Evolutionary conservation across 1,140 invertebrate genomes (phyloP), one percentile per base, ranked within the genome.

Genomic region (Drosophila nikananu): DNA sequence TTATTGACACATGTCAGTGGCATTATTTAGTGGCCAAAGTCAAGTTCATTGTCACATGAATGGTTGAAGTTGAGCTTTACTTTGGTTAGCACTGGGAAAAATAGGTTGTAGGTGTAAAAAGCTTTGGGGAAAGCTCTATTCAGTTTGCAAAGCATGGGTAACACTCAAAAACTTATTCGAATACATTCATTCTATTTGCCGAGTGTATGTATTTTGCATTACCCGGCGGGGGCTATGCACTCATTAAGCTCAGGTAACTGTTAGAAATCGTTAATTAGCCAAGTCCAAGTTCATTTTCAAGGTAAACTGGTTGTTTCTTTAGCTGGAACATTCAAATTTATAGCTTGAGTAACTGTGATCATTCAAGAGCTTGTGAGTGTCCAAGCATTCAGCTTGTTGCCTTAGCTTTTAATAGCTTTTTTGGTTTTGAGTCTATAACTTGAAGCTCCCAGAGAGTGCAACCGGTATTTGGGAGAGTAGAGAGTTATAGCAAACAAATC

Each of bases 31-130:
- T 65, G 46, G 9, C n/a, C 35, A 49, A 46, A 58, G 63, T 57
- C 68, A 68, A 72, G 68, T 72, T 72, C 68, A 72, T 19, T 49
- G 68, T 58, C 68, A 57, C 63, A 27, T 19, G 35, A 44, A 51
- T 64, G 27, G 23, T 42, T 42, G n/a, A 21, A 37, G 25, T 62
- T 39, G 13, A 30, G 46, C 19, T 59, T 46, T 54, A 19, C 0
- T 17, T 55, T 13, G 15, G n/a, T 9, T 13, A 15, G 7, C 32
- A 55, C 54, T 55, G 19, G 23, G 15, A 23, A 39, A 23, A 55
- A 12, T 8, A 5, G 15, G 1, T 25, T 49, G 21, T 9, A 15
- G 6, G 13, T 23, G 21, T 48, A 9, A 9, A 55, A 55, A 37
- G 54, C 32, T 55, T 17, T 12, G 13, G 9, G 6, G 9, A n/a